Base-by-base conservation (phyloP, 2,113 vertebrate genomes). In the Morone chrysops region DNA sequence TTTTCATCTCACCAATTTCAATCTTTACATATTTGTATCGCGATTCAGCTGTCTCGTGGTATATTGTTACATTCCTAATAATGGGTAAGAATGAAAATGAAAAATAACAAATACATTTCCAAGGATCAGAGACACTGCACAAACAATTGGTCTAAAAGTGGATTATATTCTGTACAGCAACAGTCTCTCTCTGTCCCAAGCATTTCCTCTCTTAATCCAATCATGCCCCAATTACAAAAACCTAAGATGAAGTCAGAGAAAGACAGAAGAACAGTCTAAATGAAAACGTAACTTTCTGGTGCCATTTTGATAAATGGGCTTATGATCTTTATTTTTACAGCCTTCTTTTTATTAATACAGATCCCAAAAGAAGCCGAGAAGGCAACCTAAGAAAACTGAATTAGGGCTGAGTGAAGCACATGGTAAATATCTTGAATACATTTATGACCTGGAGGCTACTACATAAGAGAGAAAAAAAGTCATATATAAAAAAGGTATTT, bases 181-280 rank as follows among this genome's bases (percentile, higher is more conserved):
- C 81, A 86, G 77, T 61, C 56, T 74, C 83, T 75, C 70, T 62
- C 70, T 69, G 76, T 74, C 81, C 72, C 41, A 60, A 56, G 50
- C 89, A 87, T 90, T 92, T 93, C 83, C 91, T 89, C 78, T 75
- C 76, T 76, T 88, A 94, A 94, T 92, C 90, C 87, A 90, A 90
- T 92, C 85, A 86, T 87, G 92, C 71, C 83, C 89, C 82, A 91
- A 84, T 94, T 92, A 90, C 82, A 78, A 89, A 92, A 92, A 74
- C 57, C 75, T 11, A 65, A 82, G 78, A 89, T 76, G 78, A 89
- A 89, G 84, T 87, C 74, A 79, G 70, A 45, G 70, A 78, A 62
- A 83, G 68, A 87, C 71, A 77, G 74, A 87, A 79, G 25, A 73
- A 62, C 36, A 65, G 57, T 77, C 53, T n/a, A 78, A 80, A 87